These are phyloP conservation scores for Drosophila sulfurigaster DNA, from an alignment of 1,140 invertebrate species.

Conservation along the genomic window DNA sequence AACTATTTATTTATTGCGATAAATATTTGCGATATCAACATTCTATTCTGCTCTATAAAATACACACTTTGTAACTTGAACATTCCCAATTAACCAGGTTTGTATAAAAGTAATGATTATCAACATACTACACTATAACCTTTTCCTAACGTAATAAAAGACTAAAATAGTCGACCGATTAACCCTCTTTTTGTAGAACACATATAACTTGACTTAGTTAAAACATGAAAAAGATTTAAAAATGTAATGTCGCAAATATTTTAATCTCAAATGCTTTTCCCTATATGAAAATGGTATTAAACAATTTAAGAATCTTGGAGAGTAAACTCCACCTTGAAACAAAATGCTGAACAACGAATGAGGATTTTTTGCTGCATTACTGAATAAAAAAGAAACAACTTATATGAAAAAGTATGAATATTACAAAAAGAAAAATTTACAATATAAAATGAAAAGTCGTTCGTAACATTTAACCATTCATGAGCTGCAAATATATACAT, in stretches of 20 bases:
- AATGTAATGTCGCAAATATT: constrained; percentile 78
- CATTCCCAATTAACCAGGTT: constrained; percentile 55
- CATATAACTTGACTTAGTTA: constrained; percentile 22
- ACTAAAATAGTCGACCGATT: constrained; percentile 46
- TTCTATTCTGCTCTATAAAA: constrained; percentile 22
- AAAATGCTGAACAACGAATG: constrained; percentile 74
- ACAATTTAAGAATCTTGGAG: constrained; percentile 58
- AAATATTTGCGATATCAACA: constrained; percentile 76
- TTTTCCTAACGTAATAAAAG: constrained; percentile 12
- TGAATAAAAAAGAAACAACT: constrained; percentile 40
- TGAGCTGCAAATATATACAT: constrained; percentile 66
- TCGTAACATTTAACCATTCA: constrained; percentile 81
- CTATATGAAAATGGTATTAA: constrained; percentile 35
- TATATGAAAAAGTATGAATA: constrained; percentile 37
- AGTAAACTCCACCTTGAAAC: constrained; percentile 82
- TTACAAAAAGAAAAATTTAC: constrained; percentile 52
- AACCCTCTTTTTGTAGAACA: constrained; percentile 30
- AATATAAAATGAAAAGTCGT: constrained; percentile 71
- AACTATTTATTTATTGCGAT: constrained; percentile 57
- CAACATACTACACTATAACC: background rate
- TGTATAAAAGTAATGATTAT: constrained; percentile 51
- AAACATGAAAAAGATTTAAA: constrained; percentile 19
- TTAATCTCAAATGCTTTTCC: constrained; percentile 63
- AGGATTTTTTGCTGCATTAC: constrained; percentile 68
- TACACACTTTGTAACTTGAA: background rate